Base-by-base conservation (phyloP, 2,113 vertebrate species). In the Ciconia boyciana region DNA sequence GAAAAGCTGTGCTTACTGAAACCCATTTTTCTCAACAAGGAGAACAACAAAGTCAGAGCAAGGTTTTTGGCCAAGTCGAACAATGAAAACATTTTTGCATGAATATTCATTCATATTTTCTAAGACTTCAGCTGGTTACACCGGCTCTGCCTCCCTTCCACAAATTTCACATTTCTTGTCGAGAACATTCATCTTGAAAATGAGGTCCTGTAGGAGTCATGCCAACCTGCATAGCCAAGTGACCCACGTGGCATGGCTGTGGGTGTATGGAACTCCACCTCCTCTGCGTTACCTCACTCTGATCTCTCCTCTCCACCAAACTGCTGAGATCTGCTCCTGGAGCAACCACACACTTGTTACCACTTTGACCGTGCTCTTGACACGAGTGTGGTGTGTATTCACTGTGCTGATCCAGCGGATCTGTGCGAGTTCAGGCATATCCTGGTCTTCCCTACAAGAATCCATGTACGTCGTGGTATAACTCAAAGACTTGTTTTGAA, bases 351-450 rank as follows among this genome's bases (percentile, higher is more conserved):
- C 18, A 5, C 44, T 26, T 54, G 19, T 15, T 29, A 54, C 16
- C 15, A 8, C 61, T 86, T 57, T 25, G 31, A 46, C 24, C 0
- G 0, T 32, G 32, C 19, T 54, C 54, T 60, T 71, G 61, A 76
- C 34, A 29, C 0, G 5, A 68, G 11, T 8, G 15, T 12, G 9
- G 19, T 11, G 29, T 2, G 0, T 20, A 29, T 32, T 48, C 46
- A 52, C 25, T 26, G 51, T 29, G 51, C 61, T 75, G 55, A 75
- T 54, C 21, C 58, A 57, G 25, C 0, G 3, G 80, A 57, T 16
- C 68, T 87, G 58, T 29, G 8, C 0, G 4, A 51, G 19, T 32
- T 77, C 21, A 39, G 49, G 13, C 32, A 9, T 8, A 13, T 57
- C 36, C 26, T 28, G 2, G 20, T 61, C 7, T 39, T 69, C 39